Base-by-base conservation (phyloP, 2,797 vertebrate species). In the Sebastes hubbsi region DNA sequence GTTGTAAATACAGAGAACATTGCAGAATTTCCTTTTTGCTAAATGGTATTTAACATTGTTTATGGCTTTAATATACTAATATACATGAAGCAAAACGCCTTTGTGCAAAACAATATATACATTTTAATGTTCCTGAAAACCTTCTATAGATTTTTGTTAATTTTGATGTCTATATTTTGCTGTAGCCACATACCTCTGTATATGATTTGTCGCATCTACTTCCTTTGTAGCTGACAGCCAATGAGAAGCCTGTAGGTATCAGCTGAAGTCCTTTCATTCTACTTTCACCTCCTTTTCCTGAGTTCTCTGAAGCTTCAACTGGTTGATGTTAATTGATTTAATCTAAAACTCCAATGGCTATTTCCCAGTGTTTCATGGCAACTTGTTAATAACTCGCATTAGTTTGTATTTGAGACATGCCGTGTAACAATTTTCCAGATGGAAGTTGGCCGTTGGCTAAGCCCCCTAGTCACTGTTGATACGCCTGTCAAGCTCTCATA, bases 211-310 rank as follows among this genome's bases (percentile, higher is more conserved):
- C 83, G 81, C 88, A 83, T 90, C 25, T 90, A 72, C 54, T 65
- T 84, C n/a, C 87, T 83, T 90, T 87, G 83, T 82, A 94, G 96
- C 89, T 97, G 62, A 84, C 82, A 72, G 87, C 93, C 70, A 95
- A 94, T 92, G 83, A 93, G 86, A 83, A 79, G 83, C 97, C 97
- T 74, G 96, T 98, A 97, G 93, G 96, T 98, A 97, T 93, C 90
- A 81, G 22, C 22, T 76, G 63, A 73, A 75, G 80, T 82, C 14
- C 16, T 61, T 61, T 78, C 46, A 34, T 84, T 85, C n/a, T 78
- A 9, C 46, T 11, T 70, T 75, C 42, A 3, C n/a, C 25, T 85
- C 8, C 18, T 82, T 75, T 59, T 29, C 1, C 38, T 77, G 59
- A 65, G 8, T 72, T 69, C 22, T 73, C 65, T 77, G 4, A 58